phyloP scores from a whole-genome alignment of 2,888 invertebrate genomes.

The Congeria kusceri region DNA sequence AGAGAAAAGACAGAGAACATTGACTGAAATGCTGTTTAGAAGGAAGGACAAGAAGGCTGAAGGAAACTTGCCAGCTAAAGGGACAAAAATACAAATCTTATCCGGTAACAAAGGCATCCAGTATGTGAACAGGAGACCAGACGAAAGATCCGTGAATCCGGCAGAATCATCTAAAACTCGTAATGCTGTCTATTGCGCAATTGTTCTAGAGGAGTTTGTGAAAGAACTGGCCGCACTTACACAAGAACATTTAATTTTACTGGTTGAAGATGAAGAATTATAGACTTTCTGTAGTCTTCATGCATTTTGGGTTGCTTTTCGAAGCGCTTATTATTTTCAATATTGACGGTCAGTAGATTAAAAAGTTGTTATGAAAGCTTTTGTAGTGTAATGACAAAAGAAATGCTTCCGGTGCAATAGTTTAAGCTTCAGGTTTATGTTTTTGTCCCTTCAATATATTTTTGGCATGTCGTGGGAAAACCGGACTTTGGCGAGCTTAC shows the following conservation, averaged over 20 bases:
- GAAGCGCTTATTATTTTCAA: too few relatives aligned
- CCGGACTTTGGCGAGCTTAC: too few relatives aligned
- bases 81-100: conserved; percentile 67
- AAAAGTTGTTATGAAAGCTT: too few relatives aligned
- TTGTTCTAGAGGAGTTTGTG: conserved; percentile 97
- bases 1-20: conserved; percentile 77
- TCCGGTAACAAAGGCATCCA: conserved; percentile 73
- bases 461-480: too few relatives aligned
- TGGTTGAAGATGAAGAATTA: conserved; percentile 72
- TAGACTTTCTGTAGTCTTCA: conserved; percentile 32
- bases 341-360: too few relatives aligned
- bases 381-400: too few relatives aligned
- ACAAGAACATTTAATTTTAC: conserved; percentile 93
- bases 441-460: too few relatives aligned
- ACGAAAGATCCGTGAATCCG: conserved; percentile 60
- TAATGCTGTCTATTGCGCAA: conserved; percentile 91
- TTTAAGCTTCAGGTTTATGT: too few relatives aligned
- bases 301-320: neutral
- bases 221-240: conserved; percentile 97
- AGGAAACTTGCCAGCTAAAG: conserved; percentile 29
- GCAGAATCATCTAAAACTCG: conserved; percentile 83
- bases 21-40: conserved; percentile 78
- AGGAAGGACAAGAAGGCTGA: conserved; percentile 61
- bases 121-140: conserved; percentile 73
- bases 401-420: too few relatives aligned